Percentiles rank a stretch among this genome's conserved stretches.
Evolutionary conservation across 2,888 invertebrate genomes (phyloP).

Genomic region (Pseudolycoriella hygida): DNA sequence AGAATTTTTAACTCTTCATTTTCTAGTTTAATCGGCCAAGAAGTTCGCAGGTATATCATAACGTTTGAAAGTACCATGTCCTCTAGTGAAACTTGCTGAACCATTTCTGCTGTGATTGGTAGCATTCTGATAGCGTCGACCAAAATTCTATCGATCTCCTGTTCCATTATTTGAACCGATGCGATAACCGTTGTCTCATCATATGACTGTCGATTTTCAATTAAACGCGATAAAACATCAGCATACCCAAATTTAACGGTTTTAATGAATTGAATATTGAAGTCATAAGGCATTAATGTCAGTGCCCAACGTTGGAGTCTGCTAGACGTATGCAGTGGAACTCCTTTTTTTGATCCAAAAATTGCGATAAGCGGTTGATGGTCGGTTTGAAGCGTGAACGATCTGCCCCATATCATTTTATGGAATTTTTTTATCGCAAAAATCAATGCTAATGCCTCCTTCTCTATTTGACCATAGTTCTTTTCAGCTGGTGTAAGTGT

Average conservation of each 20-base stretch:
- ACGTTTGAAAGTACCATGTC: not conserved
- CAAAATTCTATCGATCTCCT: not conserved
- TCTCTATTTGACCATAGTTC: conserved; percentile 19
- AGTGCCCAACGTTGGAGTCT: conserved; percentile 18
- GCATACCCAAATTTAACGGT: not conserved
- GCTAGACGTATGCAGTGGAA: conserved; percentile 10
- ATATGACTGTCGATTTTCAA: not conserved
- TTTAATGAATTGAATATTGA: not conserved
- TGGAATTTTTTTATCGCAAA: conserved; percentile 19
- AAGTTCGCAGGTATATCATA: not conserved
- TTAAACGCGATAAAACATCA: conserved; percentile 4
- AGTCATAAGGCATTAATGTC: conserved; percentile 8
- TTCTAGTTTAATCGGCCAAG: not conserved
- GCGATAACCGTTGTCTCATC: not conserved
- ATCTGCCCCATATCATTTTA: conserved; percentile 15
- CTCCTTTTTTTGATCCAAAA: conserved; percentile 17
- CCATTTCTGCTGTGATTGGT: not conserved
- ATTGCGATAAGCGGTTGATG: conserved; percentile 23
- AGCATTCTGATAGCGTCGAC: not conserved
- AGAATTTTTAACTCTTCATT: not conserved
- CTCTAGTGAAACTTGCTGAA: not conserved
- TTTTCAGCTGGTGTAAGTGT: conserved; percentile 17
- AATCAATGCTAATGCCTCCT: conserved; percentile 18
- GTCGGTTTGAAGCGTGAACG: conserved; percentile 16
- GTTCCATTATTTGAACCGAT: not conserved